Evolutionary conservation across 2,113 vertebrate species (phyloP), one percentile per base, ranked within the genome.

Genomic region (Chaetops frenatus): DNA sequence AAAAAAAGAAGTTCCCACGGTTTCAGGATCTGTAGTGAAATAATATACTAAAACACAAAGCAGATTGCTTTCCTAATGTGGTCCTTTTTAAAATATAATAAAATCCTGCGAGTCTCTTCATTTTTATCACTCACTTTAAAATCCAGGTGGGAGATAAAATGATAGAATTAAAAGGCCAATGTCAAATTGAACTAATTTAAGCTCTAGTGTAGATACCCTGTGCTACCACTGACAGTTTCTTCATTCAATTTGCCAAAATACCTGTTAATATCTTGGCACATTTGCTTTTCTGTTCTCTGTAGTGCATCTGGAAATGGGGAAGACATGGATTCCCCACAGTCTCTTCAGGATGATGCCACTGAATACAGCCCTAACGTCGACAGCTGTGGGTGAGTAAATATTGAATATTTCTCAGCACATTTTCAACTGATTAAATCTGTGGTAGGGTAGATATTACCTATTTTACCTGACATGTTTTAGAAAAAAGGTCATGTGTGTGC

Each of bases 311-410:
- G 96, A 61, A 98, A 98, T 44, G 97, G 97, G 51, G 98, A 98
- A 13, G 98, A 98, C 89, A 98, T 98, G 97, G 98, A 98, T 76
- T 98, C 98, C 23, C 98, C 98, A 1, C 98, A 98, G 50, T 98
- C 98, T 51, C 97, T 98, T 54, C 98, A 97, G 83, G 98, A 98
- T 57, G 98, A 98, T 8, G 96, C 94, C 19, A 98, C 98, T 53
- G 98, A 98, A 33, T 98, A 98, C 2, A 98, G 97, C 4, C 98
- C 98, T 16, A 98, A 98, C 1, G 96, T 94, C 6, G 98, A 98
- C 31, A 98, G 97, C 3, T 98, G 96, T 27, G 97, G 98, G 97
- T 97, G 88, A 97, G 98, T 90, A 65, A 29, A 40, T 56, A 36
- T 15, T 17, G 5, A 45, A 54, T 21, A 31, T 44, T 65, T 90